A percentile compares a stretch with the other conserved stretches of the same genome.
These are phyloP conservation scores for Diaphora mendica DNA, from an alignment of 2,888 invertebrate species.

Conservation along the genomic window DNA sequence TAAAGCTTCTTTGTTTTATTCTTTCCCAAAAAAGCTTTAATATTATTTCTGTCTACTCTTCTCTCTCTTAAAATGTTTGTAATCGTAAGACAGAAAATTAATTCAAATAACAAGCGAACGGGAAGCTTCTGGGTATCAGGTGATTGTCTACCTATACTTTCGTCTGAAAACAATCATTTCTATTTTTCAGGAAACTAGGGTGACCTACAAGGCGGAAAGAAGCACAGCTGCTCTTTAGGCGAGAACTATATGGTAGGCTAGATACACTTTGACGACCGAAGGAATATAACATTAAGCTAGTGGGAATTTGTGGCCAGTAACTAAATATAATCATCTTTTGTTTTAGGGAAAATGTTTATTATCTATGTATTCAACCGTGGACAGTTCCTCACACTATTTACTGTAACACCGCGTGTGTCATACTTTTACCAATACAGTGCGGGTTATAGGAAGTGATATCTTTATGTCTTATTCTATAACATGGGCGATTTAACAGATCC, in stretches of 20 bases:
- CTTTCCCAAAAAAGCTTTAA: neutral
- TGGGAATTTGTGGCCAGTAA: neutral
- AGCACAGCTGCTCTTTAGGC: neutral
- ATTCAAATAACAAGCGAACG: neutral
- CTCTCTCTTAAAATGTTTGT: neutral
- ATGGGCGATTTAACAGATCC: too few species aligned
- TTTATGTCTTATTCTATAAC: too few species aligned
- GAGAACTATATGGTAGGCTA: neutral
- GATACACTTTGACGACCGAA: neutral
- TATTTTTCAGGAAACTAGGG: too few species aligned
- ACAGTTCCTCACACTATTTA: too few species aligned
- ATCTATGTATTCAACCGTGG: neutral
- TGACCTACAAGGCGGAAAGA: too few species aligned
- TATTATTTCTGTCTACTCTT: neutral
- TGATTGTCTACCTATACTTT: neutral
- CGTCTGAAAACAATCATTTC: neutral
- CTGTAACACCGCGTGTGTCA: too few species aligned
- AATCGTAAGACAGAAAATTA: too few species aligned
- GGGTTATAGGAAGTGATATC: too few species aligned
- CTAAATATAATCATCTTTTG: neutral
- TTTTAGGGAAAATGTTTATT: neutral
- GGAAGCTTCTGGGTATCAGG: neutral
- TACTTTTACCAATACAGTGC: too few species aligned
- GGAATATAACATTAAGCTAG: neutral
- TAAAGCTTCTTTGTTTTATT: neutral